phyloP scores from a whole-genome alignment of 2,113 vertebrate genomes.

The Pagrus major region DNA sequence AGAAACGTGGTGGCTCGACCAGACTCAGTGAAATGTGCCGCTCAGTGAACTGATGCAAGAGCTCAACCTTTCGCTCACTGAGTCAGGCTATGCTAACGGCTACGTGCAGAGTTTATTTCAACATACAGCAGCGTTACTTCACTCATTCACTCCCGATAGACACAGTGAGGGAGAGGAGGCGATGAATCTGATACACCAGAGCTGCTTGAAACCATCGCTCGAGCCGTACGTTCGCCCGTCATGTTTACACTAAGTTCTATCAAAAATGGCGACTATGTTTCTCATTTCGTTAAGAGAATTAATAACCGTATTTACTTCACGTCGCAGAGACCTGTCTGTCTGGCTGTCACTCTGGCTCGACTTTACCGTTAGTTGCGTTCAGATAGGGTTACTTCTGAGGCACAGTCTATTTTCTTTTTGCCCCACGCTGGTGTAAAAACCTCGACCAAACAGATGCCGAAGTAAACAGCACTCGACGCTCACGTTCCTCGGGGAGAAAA shows the following conservation, averaged over 20 bases:
- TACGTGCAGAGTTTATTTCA: neutral
- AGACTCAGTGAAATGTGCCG: neutral
- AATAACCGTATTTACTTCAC: slow-evolving; percentile 10
- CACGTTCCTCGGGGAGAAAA: neutral
- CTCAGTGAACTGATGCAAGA: neutral
- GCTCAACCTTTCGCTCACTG: neutral
- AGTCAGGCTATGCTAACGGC: neutral
- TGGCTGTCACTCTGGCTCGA: slow-evolving; percentile 23
- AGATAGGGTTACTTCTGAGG: slow-evolving; percentile 37
- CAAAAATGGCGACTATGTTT: slow-evolving; percentile 54
- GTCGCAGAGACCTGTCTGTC: neutral
- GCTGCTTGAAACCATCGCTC: slow-evolving; percentile 6
- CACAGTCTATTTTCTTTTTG: neutral
- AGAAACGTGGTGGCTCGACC: slow-evolving; percentile 22
- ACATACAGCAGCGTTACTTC: neutral
- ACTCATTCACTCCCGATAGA: too few species aligned
- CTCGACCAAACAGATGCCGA: slow-evolving; percentile 18
- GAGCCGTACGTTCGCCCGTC: neutral
- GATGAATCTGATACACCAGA: slow-evolving; percentile 36
- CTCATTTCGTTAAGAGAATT: neutral
- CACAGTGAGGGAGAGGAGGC: neutral
- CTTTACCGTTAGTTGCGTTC: slow-evolving; percentile 57
- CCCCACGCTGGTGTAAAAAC: neutral
- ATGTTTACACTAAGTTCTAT: slow-evolving; percentile 12
- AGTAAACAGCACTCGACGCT: neutral